These are phyloP conservation scores for Metalampra italica DNA, from an alignment of 2,888 invertebrate genomes.

Conservation along the genomic window DNA sequence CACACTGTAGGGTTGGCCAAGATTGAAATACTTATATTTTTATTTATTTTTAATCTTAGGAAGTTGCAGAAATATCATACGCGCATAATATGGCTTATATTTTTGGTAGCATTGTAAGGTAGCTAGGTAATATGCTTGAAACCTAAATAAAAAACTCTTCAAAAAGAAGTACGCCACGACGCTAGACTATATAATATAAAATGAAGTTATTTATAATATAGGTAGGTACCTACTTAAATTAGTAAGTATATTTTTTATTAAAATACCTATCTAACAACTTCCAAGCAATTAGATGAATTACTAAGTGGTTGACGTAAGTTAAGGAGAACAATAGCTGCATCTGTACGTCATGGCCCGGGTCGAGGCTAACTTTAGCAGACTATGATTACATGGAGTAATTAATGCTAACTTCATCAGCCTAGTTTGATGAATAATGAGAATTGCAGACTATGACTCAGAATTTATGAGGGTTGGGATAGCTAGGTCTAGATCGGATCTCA, in stretches of 20 bases:
- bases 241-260: background rate
- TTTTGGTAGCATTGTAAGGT: no score
- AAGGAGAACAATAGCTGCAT: background rate
- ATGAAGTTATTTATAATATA: no score
- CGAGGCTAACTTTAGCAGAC: background rate
- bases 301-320: background rate
- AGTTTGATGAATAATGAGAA: background rate
- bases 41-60: background rate
- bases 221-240: no score
- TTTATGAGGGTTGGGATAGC: background rate
- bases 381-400: background rate
- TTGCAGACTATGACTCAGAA: background rate
- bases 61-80: no score
- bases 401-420: background rate
- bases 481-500: no score
- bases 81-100: no score
- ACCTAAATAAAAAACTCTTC: no score
- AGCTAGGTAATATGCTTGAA: no score
- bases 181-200: no score
- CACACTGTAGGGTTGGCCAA: slow-evolving; percentile 5
- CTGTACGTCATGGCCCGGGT: background rate
- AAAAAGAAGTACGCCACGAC: no score
- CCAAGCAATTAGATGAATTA: background rate
- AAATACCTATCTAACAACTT: background rate
- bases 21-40: no score